Percentiles rank a stretch among this genome's conserved stretches.
Conservation (phyloP, 2,888 invertebrate genomes). For the Sphaerophoria rueppellii region DNA sequence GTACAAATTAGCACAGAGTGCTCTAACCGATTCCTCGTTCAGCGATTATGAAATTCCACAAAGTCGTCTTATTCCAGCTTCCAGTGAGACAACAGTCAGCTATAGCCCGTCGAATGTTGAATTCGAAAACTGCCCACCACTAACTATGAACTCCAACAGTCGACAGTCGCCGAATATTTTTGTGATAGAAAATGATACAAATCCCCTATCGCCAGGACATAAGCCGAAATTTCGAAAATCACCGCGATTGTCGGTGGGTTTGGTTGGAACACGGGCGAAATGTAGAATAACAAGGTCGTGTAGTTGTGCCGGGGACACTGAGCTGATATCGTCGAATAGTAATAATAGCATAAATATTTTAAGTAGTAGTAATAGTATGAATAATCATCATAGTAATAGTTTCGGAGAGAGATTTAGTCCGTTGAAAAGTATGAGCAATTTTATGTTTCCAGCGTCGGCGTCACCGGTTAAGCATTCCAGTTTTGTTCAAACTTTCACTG, state of each 20-base stretch:
- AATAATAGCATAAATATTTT: slow-evolving; percentile 68
- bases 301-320: slow-evolving; percentile 72
- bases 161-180: slow-evolving; percentile 74
- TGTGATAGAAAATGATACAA: slow-evolving; percentile 78
- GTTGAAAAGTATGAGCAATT: slow-evolving; percentile 82
- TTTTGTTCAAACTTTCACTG: slow-evolving; percentile 80
- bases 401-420: slow-evolving; percentile 82
- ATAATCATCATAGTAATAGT: slow-evolving; percentile 58
- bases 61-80: slow-evolving; percentile 63
- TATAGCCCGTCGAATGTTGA: slow-evolving; percentile 73
- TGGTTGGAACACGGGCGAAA: slow-evolving; percentile 59
- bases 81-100: slow-evolving; percentile 73
- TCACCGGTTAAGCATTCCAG: slow-evolving; percentile 80
- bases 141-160: slow-evolving; percentile 65
- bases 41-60: slow-evolving; percentile 75
- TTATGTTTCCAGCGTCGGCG: slow-evolving; percentile 78
- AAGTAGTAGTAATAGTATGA: slow-evolving; percentile 65
- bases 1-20: slow-evolving; percentile 69
- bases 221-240: slow-evolving; percentile 79
- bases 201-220: slow-evolving; percentile 76
- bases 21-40: slow-evolving; percentile 74
- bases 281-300: slow-evolving; percentile 72
- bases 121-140: slow-evolving; percentile 58
- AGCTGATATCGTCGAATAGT: slow-evolving; percentile 70
- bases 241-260: slow-evolving; percentile 72